Percentiles rank a stretch among this genome's conserved stretches.
Conservation (phyloP, 1,140 invertebrate genomes). For the Lepidurus couesii region DNA sequence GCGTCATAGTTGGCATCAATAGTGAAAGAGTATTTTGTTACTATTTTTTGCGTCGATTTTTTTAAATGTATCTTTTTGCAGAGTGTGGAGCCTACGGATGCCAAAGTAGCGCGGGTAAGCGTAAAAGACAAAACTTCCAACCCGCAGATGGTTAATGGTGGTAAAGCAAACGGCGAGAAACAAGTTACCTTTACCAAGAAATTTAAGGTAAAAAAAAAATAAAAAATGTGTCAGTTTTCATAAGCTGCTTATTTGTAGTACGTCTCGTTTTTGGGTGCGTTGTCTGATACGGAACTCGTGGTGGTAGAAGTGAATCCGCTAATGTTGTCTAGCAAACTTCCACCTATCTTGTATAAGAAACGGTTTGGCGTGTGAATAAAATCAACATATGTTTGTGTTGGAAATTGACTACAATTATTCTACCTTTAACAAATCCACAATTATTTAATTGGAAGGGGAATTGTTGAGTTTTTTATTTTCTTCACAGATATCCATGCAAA, state of each 20-base stretch:
- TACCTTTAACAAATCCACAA: too few species aligned
- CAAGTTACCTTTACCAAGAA: conserved; percentile 47
- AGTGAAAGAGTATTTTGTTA: conserved; percentile 47
- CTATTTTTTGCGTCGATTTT: conserved; percentile 28
- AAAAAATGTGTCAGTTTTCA: not conserved
- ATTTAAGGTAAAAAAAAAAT: conserved; percentile 45
- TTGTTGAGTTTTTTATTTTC: too few species aligned
- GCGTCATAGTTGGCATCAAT: conserved; percentile 56
- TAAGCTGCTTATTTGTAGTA: conserved; percentile 50
- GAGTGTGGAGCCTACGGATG: not conserved
- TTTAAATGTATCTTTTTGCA: not conserved
- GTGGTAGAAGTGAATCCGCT: conserved; percentile 61
- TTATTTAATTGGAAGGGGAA: too few species aligned
- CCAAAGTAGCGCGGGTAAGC: not conserved
- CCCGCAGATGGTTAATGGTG: conserved; percentile 3
- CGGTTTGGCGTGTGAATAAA: conserved; percentile 48
- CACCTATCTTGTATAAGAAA: conserved; percentile 56
- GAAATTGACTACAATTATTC: not conserved
- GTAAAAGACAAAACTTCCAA: not conserved
- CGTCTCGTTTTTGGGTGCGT: conserved; percentile 54
- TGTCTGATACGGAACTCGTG: conserved; percentile 56
- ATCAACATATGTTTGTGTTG: not conserved
- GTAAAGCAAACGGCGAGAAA: conserved; percentile 41
- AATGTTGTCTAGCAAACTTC: conserved; percentile 54
- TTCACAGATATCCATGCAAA: too few species aligned